Conservation (phyloP, 2,888 invertebrate species). For the Agonopterix alstromeriana region DNA sequence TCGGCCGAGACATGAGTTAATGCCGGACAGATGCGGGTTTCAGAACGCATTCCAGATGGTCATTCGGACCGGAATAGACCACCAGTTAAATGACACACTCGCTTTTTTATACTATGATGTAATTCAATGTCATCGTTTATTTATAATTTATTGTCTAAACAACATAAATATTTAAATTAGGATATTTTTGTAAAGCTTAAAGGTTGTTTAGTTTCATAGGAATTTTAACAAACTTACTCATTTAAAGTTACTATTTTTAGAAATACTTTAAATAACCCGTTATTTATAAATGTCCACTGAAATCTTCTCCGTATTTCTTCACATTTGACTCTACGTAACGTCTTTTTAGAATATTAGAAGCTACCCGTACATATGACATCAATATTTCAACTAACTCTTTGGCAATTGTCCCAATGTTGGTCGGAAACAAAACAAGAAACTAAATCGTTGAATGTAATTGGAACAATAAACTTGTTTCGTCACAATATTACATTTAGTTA, state of each 20-base stretch:
- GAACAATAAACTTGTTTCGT: constrained; percentile 28
- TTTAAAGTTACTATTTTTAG: not conserved
- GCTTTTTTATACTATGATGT: constrained; percentile 17
- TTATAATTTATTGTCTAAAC: constrained; percentile 5
- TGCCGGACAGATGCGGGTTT: constrained; percentile 51
- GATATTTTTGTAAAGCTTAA: too few species aligned
- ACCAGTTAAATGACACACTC: constrained; percentile 29
- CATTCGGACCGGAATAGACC: constrained; percentile 41
- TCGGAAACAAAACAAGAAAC: constrained; percentile 38
- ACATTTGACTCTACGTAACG: constrained; percentile 25
- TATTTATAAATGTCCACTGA: constrained; percentile 31
- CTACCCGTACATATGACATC: constrained; percentile 36
- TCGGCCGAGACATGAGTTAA: constrained; percentile 42
- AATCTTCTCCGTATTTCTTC: constrained; percentile 24
- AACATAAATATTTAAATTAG: not conserved
- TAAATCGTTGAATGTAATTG: constrained; percentile 34
- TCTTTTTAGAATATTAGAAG: constrained; percentile 23
- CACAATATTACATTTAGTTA: constrained; percentile 6
- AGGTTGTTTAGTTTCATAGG: not conserved
- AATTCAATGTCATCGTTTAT: constrained; percentile 9
- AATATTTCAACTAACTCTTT: constrained; percentile 37
- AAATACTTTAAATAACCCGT: constrained; percentile 10
- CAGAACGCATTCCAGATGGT: constrained; percentile 43
- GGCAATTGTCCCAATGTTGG: constrained; percentile 53
- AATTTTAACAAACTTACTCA: not conserved